A percentile compares a stretch with the other conserved stretches of the same genome.
phyloP scores from a whole-genome alignment of 2,113 vertebrate genomes.

The Burhinus oedicnemus region DNA sequence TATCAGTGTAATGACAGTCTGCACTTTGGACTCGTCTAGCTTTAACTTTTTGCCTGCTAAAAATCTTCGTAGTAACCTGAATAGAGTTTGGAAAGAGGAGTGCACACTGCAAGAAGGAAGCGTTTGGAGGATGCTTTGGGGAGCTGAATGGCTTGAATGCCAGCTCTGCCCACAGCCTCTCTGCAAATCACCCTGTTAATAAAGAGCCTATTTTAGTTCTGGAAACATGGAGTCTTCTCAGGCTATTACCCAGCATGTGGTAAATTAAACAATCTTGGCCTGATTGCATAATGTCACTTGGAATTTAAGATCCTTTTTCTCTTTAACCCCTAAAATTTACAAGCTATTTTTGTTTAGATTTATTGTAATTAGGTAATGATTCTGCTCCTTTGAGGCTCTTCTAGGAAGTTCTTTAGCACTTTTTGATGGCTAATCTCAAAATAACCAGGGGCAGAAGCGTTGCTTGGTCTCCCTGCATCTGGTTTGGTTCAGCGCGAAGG shows the following conservation, averaged over 20 bases:
- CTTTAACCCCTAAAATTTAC: conserved; percentile 61
- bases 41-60: not conserved
- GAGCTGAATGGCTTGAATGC: not conserved
- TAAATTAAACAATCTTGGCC: conserved; percentile 67
- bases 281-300: conserved; percentile 62
- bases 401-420: not conserved
- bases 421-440: not conserved
- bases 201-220: conserved; percentile 54
- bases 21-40: not conserved
- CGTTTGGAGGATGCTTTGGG: conserved; percentile 20
- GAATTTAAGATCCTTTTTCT: conserved; percentile 57
- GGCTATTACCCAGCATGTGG: conserved; percentile 63
- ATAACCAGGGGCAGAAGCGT: not conserved
- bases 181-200: conserved; percentile 61
- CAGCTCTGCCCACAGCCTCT: conserved; percentile 33
- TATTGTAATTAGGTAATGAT: conserved; percentile 45
- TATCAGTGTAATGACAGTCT: not conserved
- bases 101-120: not conserved
- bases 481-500: not conserved
- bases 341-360: conserved; percentile 59
- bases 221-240: conserved; percentile 45
- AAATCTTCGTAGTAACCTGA: not conserved
- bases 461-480: not conserved
- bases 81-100: not conserved
- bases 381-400: conserved; percentile 25